Percentiles rank a stretch among this genome's conserved stretches.
These are phyloP conservation scores for Peromyscus maniculatus DNA, from an alignment of 2,113 vertebrate genomes.

Conservation along the genomic window DNA sequence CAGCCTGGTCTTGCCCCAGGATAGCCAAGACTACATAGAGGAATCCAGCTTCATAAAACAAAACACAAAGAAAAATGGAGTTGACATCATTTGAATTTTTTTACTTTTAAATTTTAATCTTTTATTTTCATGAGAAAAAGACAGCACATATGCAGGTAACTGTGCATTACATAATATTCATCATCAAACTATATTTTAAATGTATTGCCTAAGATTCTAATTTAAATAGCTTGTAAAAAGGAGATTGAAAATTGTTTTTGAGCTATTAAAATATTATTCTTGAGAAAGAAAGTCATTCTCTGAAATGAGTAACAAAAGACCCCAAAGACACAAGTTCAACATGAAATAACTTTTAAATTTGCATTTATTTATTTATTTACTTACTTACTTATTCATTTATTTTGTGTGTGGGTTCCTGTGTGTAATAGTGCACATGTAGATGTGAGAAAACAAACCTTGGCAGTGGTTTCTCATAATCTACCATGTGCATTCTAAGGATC, in stretches of 20 bases:
- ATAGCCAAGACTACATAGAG: neutral
- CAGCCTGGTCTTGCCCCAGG: neutral
- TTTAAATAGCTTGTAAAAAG: conserved; percentile 61
- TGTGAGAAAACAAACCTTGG: too few relatives aligned
- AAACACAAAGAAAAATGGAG: conserved; percentile 16
- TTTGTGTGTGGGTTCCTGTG: neutral
- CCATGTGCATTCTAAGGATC: neutral
- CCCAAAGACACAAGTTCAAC: neutral
- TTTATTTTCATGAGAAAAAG: conserved; percentile 37
- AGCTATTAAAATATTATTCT: conserved; percentile 62
- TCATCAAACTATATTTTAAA: conserved; percentile 32
- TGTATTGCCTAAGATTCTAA: conserved; percentile 40
- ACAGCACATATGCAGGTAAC: neutral
- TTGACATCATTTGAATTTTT: neutral
- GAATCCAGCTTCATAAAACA: neutral
- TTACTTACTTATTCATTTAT: too few relatives aligned
- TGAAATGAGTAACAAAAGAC: neutral
- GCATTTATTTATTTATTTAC: too few relatives aligned
- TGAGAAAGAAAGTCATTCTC: neutral
- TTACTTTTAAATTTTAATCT: conserved; percentile 12
- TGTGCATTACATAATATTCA: conserved; percentile 34
- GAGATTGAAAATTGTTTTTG: conserved; percentile 53
- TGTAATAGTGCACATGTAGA: too few relatives aligned
- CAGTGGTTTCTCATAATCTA: neutral
- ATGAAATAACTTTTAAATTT: neutral